Percentiles rank a stretch among this genome's conserved stretches.
Evolutionary conservation across 2,888 invertebrate genomes (phyloP).

Genomic region (Hirtodrosophila alboralis): DNA sequence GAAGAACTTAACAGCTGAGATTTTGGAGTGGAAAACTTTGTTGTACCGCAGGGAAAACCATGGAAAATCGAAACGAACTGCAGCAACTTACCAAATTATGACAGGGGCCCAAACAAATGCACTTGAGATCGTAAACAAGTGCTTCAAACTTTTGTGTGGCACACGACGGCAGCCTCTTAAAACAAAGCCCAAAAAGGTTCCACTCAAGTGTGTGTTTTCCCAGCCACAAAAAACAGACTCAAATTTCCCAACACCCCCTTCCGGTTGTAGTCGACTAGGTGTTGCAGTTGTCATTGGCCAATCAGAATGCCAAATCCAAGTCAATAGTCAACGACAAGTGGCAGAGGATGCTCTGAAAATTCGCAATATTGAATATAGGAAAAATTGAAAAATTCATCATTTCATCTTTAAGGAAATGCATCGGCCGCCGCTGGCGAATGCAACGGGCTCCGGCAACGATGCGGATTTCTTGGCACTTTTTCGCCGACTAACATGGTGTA

Average conservation of each 20-base stretch:
- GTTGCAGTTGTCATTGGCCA: slow-evolving; percentile 32
- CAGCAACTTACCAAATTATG: slow-evolving; percentile 59
- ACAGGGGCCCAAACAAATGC: slow-evolving; percentile 62
- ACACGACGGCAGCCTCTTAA: slow-evolving; percentile 48
- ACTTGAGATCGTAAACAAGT: slow-evolving; percentile 76
- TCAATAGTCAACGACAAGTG: slow-evolving; percentile 30
- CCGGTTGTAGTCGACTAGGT: slow-evolving; percentile 3
- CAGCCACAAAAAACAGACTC: slow-evolving; percentile 17
- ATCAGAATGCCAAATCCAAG: slow-evolving; percentile 47
- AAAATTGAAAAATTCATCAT: slow-evolving; percentile 35
- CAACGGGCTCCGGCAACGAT: slow-evolving; percentile 29
- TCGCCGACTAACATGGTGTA: slow-evolving; percentile 54
- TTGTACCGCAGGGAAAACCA: slow-evolving; percentile 7
- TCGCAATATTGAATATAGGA: too few species aligned
- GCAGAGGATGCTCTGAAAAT: too few species aligned
- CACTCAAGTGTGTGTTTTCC: slow-evolving; percentile 28
- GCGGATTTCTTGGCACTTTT: slow-evolving; percentile 43
- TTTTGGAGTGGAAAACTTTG: slow-evolving; percentile 72
- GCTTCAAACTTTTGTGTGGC: slow-evolving; percentile 65
- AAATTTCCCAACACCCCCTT: neutral
- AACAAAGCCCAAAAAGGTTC: slow-evolving; percentile 53
- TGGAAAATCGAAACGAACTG: slow-evolving; percentile 40
- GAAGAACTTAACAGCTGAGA: slow-evolving; percentile 67
- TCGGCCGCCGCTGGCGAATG: slow-evolving; percentile 18
- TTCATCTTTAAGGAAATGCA: slow-evolving; percentile 28